These are phyloP conservation scores for Bungarus multicinctus DNA, from an alignment of 2,113 vertebrate species.

Conservation along the genomic window DNA sequence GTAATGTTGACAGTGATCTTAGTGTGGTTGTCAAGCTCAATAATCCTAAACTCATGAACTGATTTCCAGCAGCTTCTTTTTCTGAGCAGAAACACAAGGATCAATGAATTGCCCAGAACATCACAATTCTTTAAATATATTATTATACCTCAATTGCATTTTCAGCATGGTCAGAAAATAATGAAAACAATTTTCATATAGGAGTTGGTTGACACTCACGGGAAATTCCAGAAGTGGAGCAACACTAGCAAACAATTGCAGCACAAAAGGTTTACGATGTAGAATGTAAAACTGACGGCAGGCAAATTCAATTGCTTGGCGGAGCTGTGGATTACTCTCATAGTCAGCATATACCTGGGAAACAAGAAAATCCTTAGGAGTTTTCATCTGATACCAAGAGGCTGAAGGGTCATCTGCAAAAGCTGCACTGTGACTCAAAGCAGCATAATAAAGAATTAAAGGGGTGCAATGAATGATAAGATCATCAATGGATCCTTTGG, in stretches of 20 bases:
- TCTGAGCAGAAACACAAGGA: not conserved
- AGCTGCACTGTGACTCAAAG: not conserved
- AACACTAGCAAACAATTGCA: conserved; percentile 96
- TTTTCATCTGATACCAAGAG: not conserved
- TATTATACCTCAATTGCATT: not conserved
- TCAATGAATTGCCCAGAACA: not conserved
- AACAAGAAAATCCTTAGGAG: not conserved
- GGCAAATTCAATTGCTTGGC: conserved; percentile 92
- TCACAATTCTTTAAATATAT: not conserved
- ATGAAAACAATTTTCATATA: not conserved
- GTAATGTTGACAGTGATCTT: not conserved
- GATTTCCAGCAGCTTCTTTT: not conserved
- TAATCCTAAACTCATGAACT: not conserved
- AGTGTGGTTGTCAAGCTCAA: not conserved
- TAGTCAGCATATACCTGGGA: conserved; percentile 92
- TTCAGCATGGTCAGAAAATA: not conserved
- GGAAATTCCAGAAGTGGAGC: conserved; percentile 95
- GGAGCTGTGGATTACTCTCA: conserved; percentile 91
- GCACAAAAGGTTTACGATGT: conserved; percentile 93
- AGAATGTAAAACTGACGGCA: conserved; percentile 97
- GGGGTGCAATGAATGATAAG: not conserved
- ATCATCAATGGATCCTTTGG: not conserved
- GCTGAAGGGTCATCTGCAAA: not conserved
- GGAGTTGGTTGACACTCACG: conserved; percentile 69
- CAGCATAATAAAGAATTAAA: not conserved